A percentile compares a stretch with the other conserved stretches of the same genome.
phyloP scores from a whole-genome alignment of 2,113 vertebrate species.

The Mandrillus leucophaeus region DNA sequence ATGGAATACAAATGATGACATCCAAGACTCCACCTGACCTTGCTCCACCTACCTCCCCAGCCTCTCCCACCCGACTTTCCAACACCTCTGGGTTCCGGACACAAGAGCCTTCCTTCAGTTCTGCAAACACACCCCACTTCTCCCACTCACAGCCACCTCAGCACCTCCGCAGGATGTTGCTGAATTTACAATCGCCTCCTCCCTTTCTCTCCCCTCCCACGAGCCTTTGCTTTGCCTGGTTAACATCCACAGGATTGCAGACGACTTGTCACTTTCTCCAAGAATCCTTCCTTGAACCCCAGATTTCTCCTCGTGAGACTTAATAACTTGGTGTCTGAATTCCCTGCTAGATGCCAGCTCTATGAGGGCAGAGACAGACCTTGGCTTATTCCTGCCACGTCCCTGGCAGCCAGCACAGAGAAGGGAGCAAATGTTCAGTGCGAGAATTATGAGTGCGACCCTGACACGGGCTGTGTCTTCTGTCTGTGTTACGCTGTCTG shows the following conservation, averaged over 20 bases:
- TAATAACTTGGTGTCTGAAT: background rate
- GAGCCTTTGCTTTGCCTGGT: background rate
- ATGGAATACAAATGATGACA: background rate
- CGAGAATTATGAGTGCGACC: background rate
- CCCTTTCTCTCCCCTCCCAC: too few species aligned
- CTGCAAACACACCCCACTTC: rapidly evolving
- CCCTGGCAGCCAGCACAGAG: background rate
- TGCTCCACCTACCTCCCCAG: too few species aligned
- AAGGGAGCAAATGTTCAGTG: background rate
- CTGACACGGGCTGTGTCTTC: background rate
- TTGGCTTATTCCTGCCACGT: background rate
- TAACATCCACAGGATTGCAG: background rate
- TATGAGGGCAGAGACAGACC: too few species aligned
- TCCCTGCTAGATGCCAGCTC: background rate
- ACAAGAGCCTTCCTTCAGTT: background rate
- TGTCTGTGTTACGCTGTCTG: too few species aligned
- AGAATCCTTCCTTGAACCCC: background rate
- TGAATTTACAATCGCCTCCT: background rate
- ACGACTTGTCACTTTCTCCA: background rate
- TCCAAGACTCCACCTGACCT: background rate
- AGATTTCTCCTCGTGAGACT: background rate
- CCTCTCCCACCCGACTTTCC: background rate
- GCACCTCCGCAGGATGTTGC: too few species aligned
- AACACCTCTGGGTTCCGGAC: background rate
- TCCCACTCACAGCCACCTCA: background rate